These are phyloP conservation scores for Acrossocheilus fasciatus DNA, from an alignment of 2,797 vertebrate species.

Conservation along the genomic window DNA sequence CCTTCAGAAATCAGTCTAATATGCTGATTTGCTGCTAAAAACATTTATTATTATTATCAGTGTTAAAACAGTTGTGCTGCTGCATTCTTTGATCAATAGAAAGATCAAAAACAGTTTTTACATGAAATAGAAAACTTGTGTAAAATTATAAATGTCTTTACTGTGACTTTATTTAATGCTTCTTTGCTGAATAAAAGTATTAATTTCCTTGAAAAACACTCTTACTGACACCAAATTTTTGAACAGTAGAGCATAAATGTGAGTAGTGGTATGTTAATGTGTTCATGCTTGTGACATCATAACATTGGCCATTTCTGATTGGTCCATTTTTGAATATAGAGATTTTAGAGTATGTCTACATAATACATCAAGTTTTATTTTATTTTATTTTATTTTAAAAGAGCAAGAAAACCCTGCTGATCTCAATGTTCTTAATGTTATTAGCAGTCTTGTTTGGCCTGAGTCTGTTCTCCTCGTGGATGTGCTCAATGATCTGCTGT, in stretches of 20 bases:
- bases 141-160: not conserved
- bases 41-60: not conserved
- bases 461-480: not conserved
- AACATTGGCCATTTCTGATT: not conserved
- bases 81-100: not conserved
- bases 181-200: not conserved
- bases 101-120: not conserved
- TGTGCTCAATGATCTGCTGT: not conserved
- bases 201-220: not conserved
- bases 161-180: constrained; percentile 52
- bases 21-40: not conserved
- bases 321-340: not conserved
- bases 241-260: not conserved
- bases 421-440: not conserved
- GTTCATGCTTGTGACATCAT: not conserved
- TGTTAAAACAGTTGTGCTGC: not conserved
- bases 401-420: not conserved
- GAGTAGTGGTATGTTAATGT: not conserved
- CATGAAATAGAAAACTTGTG: too few species aligned
- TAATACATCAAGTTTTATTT: not conserved
- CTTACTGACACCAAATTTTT: not conserved
- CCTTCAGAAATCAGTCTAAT: not conserved
- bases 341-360: not conserved
- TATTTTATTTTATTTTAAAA: not conserved
- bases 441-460: not conserved